Evolutionary conservation across 2,797 vertebrate species (phyloP).

Genomic region (Macropus fuliginosus): DNA sequence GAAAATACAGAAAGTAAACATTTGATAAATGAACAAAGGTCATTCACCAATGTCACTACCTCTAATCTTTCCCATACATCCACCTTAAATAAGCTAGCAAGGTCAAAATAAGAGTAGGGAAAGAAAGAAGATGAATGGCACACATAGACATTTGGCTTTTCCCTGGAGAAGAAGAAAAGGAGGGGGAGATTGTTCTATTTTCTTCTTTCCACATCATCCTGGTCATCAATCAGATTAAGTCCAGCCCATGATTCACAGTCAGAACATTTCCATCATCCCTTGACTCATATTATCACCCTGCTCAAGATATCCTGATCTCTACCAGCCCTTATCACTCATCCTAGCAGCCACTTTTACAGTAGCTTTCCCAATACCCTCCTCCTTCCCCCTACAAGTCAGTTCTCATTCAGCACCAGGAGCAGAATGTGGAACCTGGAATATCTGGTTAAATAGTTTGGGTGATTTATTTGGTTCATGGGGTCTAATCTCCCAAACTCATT

Average conservation of each 20-base stretch:
- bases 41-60: neutral
- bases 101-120: neutral
- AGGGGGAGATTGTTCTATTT: too few relatives aligned
- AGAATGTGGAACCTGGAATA: too few relatives aligned
- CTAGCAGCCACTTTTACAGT: neutral
- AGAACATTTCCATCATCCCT: too few relatives aligned
- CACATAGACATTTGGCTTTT: neutral
- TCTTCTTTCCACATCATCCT: too few relatives aligned
- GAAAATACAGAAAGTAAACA: neutral
- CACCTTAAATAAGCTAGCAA: neutral
- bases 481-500: neutral
- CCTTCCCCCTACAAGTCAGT: neutral
- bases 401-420: neutral
- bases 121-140: neutral
- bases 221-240: too few relatives aligned
- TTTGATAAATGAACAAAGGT: neutral
- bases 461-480: neutral
- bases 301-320: too few relatives aligned
- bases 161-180: too few relatives aligned
- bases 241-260: too few relatives aligned
- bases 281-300: too few relatives aligned
- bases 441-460: neutral
- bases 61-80: neutral
- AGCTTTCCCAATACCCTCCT: neutral
- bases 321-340: neutral